These are phyloP conservation scores for Litocranius walleri DNA, from an alignment of 2,113 vertebrate species.

Conservation along the genomic window DNA sequence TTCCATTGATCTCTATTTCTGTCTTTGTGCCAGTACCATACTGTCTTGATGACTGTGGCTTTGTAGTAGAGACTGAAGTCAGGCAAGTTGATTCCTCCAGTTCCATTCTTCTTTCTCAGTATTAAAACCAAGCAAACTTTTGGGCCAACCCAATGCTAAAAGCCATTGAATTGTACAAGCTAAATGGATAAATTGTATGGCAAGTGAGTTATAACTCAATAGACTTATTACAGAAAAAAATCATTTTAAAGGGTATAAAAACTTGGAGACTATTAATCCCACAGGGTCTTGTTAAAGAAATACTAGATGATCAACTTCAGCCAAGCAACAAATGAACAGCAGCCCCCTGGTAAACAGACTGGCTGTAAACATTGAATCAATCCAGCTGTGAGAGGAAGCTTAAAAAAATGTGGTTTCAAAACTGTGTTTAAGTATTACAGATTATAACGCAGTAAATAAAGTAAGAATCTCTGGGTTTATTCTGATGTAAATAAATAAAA, in stretches of 20 bases:
- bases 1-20: no score
- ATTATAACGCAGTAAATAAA: not conserved
- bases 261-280: conserved; percentile 50
- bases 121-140: not conserved
- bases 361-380: not conserved
- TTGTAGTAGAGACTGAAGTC: no score
- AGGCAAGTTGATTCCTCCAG: no score
- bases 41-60: no score
- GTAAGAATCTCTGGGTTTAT: not conserved
- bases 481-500: not conserved
- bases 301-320: conserved; percentile 48
- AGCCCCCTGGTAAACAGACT: not conserved
- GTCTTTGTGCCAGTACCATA: no score
- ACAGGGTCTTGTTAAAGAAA: conserved; percentile 57
- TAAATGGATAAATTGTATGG: not conserved
- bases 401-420: not conserved
- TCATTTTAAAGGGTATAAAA: not conserved
- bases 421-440: not conserved
- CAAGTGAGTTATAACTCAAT: conserved; percentile 32
- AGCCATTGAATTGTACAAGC: not conserved
- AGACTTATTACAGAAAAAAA: not conserved
- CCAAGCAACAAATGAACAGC: conserved; percentile 49
- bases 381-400: not conserved
- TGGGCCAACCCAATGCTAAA: not conserved
- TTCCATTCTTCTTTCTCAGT: no score